phyloP scores from a whole-genome alignment of 1,140 invertebrate species.

The Heliconius hewitsoni region DNA sequence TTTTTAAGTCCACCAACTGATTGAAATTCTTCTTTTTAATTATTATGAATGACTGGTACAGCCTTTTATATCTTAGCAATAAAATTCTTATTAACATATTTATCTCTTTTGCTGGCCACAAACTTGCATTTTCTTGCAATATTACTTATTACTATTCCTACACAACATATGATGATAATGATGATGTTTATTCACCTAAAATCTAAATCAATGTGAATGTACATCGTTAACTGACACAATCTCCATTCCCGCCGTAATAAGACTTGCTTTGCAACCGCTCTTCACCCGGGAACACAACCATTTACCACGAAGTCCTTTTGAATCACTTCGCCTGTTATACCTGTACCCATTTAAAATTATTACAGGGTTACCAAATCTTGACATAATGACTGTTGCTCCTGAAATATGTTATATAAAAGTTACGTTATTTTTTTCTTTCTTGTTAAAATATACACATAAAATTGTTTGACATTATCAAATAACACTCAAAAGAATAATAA shows the following conservation, averaged over 20 bases:
- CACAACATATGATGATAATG: no score
- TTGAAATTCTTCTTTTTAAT: no score
- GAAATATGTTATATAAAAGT: no score
- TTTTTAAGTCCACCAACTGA: no score
- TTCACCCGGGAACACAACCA: constrained; percentile 44
- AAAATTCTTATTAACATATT: no score
- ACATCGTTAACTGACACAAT: not conserved
- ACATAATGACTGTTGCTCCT: not conserved
- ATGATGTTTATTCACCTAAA: not conserved
- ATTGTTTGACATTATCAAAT: not conserved
- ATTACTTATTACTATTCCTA: no score
- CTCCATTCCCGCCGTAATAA: not conserved
- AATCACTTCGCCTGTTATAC: constrained; percentile 29
- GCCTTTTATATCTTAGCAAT: no score
- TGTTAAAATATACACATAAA: no score
- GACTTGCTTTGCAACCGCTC: constrained; percentile 41
- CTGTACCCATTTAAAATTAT: not conserved
- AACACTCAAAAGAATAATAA: not conserved
- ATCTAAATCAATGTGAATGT: not conserved
- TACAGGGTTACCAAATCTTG: constrained; percentile 2
- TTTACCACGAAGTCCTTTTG: constrained; percentile 29
- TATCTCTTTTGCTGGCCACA: no score
- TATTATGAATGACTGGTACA: no score
- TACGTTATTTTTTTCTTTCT: no score
- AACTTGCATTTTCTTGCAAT: no score